Evolutionary conservation across 2,113 vertebrate species (phyloP).

Genomic region (Leucopsar rothschildi): DNA sequence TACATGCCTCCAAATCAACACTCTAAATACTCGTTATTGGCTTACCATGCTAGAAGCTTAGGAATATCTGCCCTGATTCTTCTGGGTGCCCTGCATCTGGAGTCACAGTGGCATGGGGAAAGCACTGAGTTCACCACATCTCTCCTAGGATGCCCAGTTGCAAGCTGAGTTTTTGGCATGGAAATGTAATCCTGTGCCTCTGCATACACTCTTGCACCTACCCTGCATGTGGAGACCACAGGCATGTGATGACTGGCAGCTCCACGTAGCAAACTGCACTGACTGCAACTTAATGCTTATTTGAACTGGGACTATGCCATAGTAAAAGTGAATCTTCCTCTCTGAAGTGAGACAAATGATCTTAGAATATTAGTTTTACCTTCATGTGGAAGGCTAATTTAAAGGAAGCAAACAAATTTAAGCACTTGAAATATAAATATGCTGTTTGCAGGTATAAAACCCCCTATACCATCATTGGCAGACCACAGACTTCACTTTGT

Average conservation of each 20-base stretch:
- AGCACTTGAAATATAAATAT: not conserved
- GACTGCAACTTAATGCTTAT: not conserved
- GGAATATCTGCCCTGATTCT: not conserved
- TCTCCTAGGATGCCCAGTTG: not conserved
- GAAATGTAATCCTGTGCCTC: not conserved
- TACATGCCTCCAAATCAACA: fast-evolving
- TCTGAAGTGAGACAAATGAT: not conserved
- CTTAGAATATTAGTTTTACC: not conserved
- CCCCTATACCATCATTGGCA: not conserved
- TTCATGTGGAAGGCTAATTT: not conserved
- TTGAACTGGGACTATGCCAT: not conserved
- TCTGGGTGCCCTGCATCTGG: fast-evolving
- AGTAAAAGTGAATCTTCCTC: not conserved
- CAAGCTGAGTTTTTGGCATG: not conserved
- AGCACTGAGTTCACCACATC: not conserved
- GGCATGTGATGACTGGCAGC: not conserved
- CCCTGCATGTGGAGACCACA: not conserved
- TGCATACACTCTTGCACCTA: too few species aligned
- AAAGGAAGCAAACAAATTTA: not conserved
- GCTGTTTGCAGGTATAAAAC: not conserved
- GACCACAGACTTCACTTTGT: not conserved
- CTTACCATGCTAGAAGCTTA: not conserved
- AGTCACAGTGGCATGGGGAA: fast-evolving
- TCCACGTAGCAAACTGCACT: not conserved
- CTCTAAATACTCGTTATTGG: fast-evolving